These are phyloP conservation scores for Drosophila elegans DNA, from an alignment of 1,140 invertebrate genomes.

Conservation along the genomic window DNA sequence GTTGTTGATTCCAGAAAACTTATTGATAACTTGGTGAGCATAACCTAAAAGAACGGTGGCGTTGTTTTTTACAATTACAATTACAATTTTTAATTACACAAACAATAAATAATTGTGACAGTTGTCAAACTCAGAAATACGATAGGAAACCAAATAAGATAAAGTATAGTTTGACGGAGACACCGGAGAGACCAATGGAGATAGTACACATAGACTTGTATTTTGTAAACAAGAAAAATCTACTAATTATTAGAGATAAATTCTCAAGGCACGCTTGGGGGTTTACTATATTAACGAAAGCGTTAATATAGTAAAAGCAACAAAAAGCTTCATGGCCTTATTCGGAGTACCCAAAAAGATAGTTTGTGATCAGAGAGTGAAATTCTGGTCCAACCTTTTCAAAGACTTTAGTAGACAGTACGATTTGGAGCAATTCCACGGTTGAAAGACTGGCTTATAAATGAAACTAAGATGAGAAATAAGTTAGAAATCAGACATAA, in stretches of 20 bases:
- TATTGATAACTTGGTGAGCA: background rate
- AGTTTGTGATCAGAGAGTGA: too few relatives aligned
- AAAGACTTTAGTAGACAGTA: too few relatives aligned
- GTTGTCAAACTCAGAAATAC: background rate
- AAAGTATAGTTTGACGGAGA: background rate
- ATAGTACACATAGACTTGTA: background rate
- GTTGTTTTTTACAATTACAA: too few relatives aligned
- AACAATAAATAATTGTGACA: background rate
- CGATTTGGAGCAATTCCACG: too few relatives aligned
- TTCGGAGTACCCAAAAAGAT: constrained; percentile 2
- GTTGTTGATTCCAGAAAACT: background rate
- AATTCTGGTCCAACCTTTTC: too few relatives aligned
- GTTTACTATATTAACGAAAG: background rate
- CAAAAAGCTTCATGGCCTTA: background rate
- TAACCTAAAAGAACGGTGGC: background rate
- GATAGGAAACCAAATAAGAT: background rate
- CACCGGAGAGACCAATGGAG: background rate
- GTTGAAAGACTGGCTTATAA: too few relatives aligned
- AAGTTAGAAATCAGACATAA: too few relatives aligned
- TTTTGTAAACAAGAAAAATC: background rate
- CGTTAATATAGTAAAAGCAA: background rate
- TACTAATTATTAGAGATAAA: background rate
- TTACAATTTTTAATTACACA: too few relatives aligned
- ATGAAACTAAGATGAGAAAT: too few relatives aligned
- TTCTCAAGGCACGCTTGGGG: background rate